phyloP scores from a whole-genome alignment of 2,797 vertebrate genomes.

The Smutsia temminckii region DNA sequence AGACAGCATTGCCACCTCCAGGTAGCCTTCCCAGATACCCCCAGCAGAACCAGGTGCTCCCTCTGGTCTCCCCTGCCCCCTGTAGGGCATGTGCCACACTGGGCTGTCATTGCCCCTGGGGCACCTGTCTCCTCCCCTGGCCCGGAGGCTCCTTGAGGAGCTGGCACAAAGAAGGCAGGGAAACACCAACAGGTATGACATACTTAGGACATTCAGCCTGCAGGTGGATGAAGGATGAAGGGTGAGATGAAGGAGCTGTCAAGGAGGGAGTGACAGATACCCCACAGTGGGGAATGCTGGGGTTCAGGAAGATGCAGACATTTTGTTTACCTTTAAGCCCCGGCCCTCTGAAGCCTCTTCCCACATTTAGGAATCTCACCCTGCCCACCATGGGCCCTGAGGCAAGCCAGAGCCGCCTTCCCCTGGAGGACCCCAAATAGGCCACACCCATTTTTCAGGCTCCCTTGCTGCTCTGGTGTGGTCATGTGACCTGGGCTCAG shows the following conservation, averaged over 20 bases:
- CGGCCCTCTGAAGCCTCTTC: neutral
- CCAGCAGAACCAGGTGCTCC: neutral
- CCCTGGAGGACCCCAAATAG: neutral
- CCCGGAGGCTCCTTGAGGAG: neutral
- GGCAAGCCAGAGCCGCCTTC: neutral
- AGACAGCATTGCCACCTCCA: neutral
- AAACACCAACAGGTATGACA: rapidly evolving
- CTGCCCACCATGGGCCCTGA: rapidly evolving
- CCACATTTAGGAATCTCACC: neutral
- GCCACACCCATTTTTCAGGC: neutral
- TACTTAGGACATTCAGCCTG: neutral
- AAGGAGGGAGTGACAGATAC: neutral
- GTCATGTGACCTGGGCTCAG: neutral
- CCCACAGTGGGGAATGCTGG: too few species aligned
- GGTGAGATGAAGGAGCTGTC: neutral
- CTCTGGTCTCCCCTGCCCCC: neutral
- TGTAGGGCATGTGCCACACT: neutral
- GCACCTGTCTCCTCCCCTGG: neutral
- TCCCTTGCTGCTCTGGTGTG: neutral
- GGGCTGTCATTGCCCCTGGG: neutral
- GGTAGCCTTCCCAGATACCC: constrained; percentile 33
- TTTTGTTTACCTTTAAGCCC: neutral
- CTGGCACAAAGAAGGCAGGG: neutral
- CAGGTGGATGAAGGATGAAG: neutral
- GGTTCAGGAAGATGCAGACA: too few species aligned